Evolutionary conservation across 2,113 vertebrate species (phyloP).

Genomic region (Ophiodon elongatus): DNA sequence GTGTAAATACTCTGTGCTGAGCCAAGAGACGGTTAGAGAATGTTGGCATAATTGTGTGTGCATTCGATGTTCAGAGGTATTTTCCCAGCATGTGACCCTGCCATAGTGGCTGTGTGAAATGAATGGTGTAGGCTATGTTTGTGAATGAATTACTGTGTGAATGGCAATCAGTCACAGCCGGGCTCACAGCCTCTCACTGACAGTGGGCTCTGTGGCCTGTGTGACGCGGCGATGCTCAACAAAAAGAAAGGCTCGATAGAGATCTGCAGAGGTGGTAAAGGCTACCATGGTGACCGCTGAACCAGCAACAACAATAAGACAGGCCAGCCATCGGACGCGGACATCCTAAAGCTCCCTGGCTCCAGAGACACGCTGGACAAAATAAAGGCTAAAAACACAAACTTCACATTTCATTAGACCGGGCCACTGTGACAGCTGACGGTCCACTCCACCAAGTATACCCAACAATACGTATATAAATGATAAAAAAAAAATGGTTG

Average conservation of each 20-base stretch:
- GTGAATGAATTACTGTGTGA: conserved; percentile 74
- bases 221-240: conserved; percentile 43
- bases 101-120: conserved; percentile 27
- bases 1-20: neutral
- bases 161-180: conserved; percentile 55
- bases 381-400: conserved; percentile 80
- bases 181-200: conserved; percentile 48
- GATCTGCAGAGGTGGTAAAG: conserved; percentile 81
- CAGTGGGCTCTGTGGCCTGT: conserved; percentile 50
- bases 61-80: conserved; percentile 13
- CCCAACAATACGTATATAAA: neutral
- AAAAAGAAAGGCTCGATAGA: conserved; percentile 78
- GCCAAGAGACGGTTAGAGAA: neutral
- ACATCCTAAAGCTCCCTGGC: conserved; percentile 75
- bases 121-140: conserved; percentile 55
- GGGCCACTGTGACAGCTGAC: conserved; percentile 52
- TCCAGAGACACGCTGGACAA: conserved; percentile 60
- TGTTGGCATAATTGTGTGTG: neutral
- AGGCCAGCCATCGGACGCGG: conserved; percentile 33
- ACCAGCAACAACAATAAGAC: conserved; percentile 75
- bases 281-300: conserved; percentile 65
- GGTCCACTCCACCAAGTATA: conserved; percentile 20
- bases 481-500: neutral
- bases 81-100: conserved; percentile 54
- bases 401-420: conserved; percentile 80